Base-by-base conservation (phyloP, 2,113 vertebrate genomes). In the Azemiops feae region DNA sequence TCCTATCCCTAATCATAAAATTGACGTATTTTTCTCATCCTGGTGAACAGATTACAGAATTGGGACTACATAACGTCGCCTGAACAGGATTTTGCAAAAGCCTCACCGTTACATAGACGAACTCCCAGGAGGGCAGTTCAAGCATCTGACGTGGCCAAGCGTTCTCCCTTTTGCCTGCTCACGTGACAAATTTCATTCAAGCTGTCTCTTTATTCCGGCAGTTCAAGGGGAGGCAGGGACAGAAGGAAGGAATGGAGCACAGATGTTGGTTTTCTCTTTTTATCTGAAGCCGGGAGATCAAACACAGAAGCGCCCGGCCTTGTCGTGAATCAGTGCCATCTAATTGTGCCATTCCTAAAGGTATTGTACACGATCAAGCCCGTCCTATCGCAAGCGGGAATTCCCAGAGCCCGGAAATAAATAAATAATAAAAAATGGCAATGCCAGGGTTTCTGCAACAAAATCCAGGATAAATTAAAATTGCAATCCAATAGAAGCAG, bases 281-380 rank as follows among this genome's bases (percentile, higher is more conserved):
- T 30, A 0, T 3, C 8, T 3, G 74, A 55, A 3, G 1, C 87
- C 34, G 34, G 34, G 1, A 85, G 50, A 3, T 90, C 89, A 93
- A 86, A 54, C 5, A 12, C 8, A 23, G 93, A 91, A 96, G 4
- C 8, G 64, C 1, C 0, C 10, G 1, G 0, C 58, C 9, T 20
- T n/a, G 55, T 30, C 74, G 10, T 88, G 89, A 96, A 74, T 22
- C 60, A 93, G 34, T 5, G 45, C 0, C 1, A 45, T 4, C 39
- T 93, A 58, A 74, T 9, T 92, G n/a, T 25, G 90, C 1, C n/a
- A 93, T 95, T 93, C 91, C 10, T 3, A 43, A 22, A 58, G n/a
- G 6, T 30, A 2, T 7, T 4, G 18, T 18, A 57, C 1, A n/a
- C 4, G 18, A 25, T n/a, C 81, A 30, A 43, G 64, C 22, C 50